Base-by-base conservation (phyloP, 1,140 invertebrate genomes). In the Rhagoletis zephyria region DNA sequence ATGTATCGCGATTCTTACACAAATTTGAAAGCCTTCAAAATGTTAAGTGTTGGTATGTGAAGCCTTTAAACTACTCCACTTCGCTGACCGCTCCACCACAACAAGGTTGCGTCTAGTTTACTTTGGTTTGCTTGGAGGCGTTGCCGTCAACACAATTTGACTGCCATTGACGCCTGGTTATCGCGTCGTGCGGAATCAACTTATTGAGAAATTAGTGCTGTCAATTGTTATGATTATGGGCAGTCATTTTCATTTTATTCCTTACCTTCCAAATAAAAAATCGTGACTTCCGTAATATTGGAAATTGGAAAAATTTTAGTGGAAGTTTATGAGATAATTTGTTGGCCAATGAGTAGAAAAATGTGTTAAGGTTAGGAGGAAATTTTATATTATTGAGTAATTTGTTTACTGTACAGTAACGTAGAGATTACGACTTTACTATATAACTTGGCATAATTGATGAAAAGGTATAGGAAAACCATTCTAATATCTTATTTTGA, bases 181-280 rank as follows among this genome's bases (percentile, higher is more conserved):
- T 85, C 74, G 19, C 14, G 74, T 81, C 74, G 74, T 81, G 74
- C 51, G 48, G 74, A 81, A 63, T 85, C 60, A 85, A 63, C 30
- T 51, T 19, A 85, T 85, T 63, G 85, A 85, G 85, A 85, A 61
- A 85, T 85, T 85, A 61, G 56, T 81, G 30, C 19, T 81, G 74
- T 19, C 74, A 81, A 81, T 59, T 81, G 74, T 81, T 81, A 81
- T 81, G 74, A 81, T 81, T 81, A 81, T 56, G 51, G 48, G n/a
- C 14, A 42, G 74, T 81, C 74, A 81, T 81, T 81, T 59, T 56
- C 14, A 81, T 56, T 59, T 81, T n/a, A 48, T 30, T 81, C 30
- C 16, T n/a, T 56, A 16, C 45, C 1, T 5, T 16, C n/a, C 42
- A 81, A 81, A 16, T 6, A 14, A 12, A 7, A 51, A 81, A 81